Percentiles rank a stretch among this genome's conserved stretches.
These are phyloP conservation scores for Periparus ater DNA, from an alignment of 2,797 vertebrate genomes.

Conservation along the genomic window DNA sequence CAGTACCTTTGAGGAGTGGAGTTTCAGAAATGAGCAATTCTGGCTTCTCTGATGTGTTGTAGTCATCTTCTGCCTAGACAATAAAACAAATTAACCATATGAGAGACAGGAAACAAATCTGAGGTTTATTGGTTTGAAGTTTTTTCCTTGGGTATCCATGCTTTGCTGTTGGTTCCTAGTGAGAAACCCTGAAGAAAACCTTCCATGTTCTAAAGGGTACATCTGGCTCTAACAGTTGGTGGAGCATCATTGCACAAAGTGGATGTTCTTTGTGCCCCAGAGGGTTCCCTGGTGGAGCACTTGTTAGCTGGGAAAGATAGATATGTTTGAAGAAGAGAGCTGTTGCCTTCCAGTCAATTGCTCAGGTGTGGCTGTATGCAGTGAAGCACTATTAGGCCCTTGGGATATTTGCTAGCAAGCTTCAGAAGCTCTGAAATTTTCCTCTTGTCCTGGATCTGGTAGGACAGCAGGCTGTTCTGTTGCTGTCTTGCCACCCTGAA, in stretches of 20 bases:
- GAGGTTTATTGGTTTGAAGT: neutral
- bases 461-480: neutral
- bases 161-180: neutral
- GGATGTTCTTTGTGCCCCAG: neutral
- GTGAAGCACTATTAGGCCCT: neutral
- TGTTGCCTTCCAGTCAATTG: neutral
- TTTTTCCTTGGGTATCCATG: neutral
- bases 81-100: neutral
- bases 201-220: neutral
- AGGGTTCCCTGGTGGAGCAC: neutral
- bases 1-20: neutral
- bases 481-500: neutral
- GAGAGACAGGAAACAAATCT: neutral
- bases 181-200: neutral
- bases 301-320: neutral
- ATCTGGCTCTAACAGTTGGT: neutral
- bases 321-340: neutral
- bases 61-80: neutral
- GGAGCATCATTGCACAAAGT: neutral
- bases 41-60: neutral
- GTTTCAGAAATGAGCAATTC: neutral
- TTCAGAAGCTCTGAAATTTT: neutral
- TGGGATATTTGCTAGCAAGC: neutral
- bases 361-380: neutral
- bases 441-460: neutral